phyloP scores from a whole-genome alignment of 2,888 invertebrate species.

The Cantharis lateralis region DNA sequence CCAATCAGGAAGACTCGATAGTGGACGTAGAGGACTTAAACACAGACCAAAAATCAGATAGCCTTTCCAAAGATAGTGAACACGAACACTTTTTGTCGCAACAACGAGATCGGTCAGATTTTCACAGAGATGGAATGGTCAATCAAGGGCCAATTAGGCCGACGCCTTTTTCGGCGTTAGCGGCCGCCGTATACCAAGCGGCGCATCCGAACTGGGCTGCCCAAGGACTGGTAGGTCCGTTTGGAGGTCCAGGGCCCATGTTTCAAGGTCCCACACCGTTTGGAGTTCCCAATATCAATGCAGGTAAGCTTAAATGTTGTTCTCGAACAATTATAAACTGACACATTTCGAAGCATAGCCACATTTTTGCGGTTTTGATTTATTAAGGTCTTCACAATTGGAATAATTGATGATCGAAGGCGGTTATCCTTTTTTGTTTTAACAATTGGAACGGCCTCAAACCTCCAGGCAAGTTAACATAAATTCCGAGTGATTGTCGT shows the following conservation, averaged over 20 bases:
- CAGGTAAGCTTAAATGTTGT: constrained; percentile 51
- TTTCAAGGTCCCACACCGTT: constrained; percentile 68
- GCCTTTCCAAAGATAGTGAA: constrained; percentile 49
- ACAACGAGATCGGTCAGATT: constrained; percentile 41
- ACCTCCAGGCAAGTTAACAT: constrained; percentile 35
- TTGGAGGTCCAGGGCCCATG: constrained; percentile 63
- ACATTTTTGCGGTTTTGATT: constrained; percentile 10
- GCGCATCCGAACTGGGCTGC: constrained; percentile 61
- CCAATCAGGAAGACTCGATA: constrained; percentile 71
- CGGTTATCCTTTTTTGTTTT: not conserved
- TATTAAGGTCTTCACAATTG: constrained; percentile 2
- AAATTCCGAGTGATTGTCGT: constrained; percentile 50
- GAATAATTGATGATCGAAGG: not conserved
- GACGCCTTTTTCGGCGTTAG: constrained; percentile 75
- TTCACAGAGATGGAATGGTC: constrained; percentile 40
- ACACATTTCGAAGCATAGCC: constrained; percentile 11
- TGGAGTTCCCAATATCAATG: constrained; percentile 53
- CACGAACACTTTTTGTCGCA: constrained; percentile 54
- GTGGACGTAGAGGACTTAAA: constrained; percentile 82
- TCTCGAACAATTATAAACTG: constrained; percentile 22
- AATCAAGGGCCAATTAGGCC: constrained; percentile 72
- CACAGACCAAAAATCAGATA: constrained; percentile 56
- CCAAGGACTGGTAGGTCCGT: constrained; percentile 64
- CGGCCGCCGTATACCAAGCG: constrained; percentile 67
- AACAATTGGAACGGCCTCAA: not conserved